Evolutionary conservation across 1,140 invertebrate species (phyloP), one percentile per base, ranked within the genome.

Genomic region (Ooceraea biroi): DNA sequence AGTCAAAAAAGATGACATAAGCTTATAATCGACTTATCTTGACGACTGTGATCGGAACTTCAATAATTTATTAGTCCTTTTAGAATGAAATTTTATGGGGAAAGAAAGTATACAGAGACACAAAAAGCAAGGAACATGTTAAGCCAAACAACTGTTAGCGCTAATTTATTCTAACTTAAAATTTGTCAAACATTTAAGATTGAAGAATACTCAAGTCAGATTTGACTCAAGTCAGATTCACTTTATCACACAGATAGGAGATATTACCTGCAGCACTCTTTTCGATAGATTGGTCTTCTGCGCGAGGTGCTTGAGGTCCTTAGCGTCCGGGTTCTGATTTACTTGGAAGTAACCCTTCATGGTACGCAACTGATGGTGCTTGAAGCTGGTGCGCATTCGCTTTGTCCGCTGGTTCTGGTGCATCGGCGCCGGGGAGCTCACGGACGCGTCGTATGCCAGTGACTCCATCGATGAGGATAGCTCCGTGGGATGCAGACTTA

Each of bases 301-400:
- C 0, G 98, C 98, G 63, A 99, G 93, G 92, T 99, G 98, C 92
- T 99, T 99, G 14, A 99, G 95, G 93, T 99, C 98, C 93, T 99
- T 99, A 44, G 98, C 98, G 91, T 99, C 98, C 7, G 98, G 98
- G 94, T 99, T 99, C 94, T 99, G 98, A 95, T 99, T 99, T 91
- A 99, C 97, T 55, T 97, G 97, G 93, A 99, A 99, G 93, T 99
- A 99, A 19, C 97, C 97, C 94, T 99, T 99, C 98, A 99, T 99
- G 1, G 98, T 99, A 65, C 98, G 94, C n/a, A 99, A 95, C 92
- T 99, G 98, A 93, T 99, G 98, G 92, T 99, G 98, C 91, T 99
- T 99, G 95, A 99, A 99, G 86, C 98, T 98, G n/a, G 98, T 99
- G 52, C 98, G 95, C 97, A 99, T 98, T 61, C 98, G 96, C 94